Conservation (phyloP, 2,797 vertebrate species). For the Intellagama lesueurii region DNA sequence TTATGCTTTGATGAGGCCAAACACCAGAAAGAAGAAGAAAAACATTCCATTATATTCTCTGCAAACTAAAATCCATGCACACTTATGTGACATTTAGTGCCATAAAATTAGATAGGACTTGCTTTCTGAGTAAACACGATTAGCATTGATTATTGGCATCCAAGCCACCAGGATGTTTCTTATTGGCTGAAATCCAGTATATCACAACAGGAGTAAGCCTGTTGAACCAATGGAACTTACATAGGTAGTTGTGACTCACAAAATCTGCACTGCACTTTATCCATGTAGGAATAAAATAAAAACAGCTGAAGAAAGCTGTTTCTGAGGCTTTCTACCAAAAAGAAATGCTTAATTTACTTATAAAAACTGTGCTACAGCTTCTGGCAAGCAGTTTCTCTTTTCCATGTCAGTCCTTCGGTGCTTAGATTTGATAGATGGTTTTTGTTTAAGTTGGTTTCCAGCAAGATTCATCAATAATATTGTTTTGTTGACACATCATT, state of each 20-base stretch:
- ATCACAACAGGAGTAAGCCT: too few species aligned
- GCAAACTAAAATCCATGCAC: not conserved
- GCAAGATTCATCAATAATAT: conserved; percentile 34
- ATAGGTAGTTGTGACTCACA: too few species aligned
- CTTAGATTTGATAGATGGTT: conserved; percentile 25
- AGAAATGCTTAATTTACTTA: conserved; percentile 29
- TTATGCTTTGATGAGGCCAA: conserved; percentile 12
- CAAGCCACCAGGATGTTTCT: not conserved
- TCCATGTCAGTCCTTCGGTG: not conserved
- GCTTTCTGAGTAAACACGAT: not conserved
- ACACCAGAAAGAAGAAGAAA: not conserved
- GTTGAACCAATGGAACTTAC: too few species aligned
- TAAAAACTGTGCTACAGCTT: conserved; percentile 34
- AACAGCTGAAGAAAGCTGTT: not conserved
- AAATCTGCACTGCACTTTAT: not conserved
- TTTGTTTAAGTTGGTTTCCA: conserved; percentile 43
- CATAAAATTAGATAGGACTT: not conserved
- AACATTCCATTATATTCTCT: not conserved
- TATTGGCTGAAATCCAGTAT: not conserved
- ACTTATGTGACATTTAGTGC: not conserved
- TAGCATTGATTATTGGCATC: not conserved
- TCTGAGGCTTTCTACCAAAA: conserved; percentile 29
- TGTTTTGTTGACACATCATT: conserved; percentile 36
- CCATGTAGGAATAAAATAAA: conserved; percentile 24
- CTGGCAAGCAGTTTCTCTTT: not conserved